Base-by-base conservation (phyloP, 2,797 vertebrate genomes). In the Cyprinodon diabolis region DNA sequence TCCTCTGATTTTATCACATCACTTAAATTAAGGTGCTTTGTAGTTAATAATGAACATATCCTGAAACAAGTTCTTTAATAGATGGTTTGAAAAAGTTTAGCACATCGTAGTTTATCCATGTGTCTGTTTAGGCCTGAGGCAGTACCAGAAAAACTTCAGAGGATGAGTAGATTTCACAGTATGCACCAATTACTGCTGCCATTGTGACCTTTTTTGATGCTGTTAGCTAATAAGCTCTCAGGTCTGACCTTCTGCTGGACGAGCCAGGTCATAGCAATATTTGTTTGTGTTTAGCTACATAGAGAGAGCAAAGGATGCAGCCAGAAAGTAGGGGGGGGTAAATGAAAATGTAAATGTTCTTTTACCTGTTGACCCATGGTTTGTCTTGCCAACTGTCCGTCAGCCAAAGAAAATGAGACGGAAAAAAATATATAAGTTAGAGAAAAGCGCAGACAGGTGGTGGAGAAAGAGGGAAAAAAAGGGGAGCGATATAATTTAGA, bases 381-480 rank as follows among this genome's bases (percentile, higher is more conserved):
- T 94, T 92, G 89, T 94, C 93, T 93, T 94, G 87, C 87, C 93
- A 87, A 91, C 94, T 95, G 93, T 92, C 87, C 88, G 54, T 91
- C 85, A 93, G 89, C 89, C 82, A 75, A 67, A 82, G 67, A 82
- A 83, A 89, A 87, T 76, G 56, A 79, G 56, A 88, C 79, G 89
- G 83, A 37, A 12, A 10, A 43, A 63, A 55, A 48, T 48, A 58
- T 74, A 80, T 69, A 76, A 86, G 58, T 49, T 69, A 78, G 63
- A 82, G 74, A 77, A 78, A 79, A 72, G 51, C 3, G 25, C 68
- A 76, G 57, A 77, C 5, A 76, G 65, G 62, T 66, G 51, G 56
- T 37, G 10, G 40, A 40, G 13, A 62, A 30, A 17, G 48, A 25
- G 54, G n/a, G n/a, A n/a, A 55, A 74, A 75, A 84, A 35, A 82